phyloP scores from a whole-genome alignment of 2,888 invertebrate species.

The Agrotis exclamationis region DNA sequence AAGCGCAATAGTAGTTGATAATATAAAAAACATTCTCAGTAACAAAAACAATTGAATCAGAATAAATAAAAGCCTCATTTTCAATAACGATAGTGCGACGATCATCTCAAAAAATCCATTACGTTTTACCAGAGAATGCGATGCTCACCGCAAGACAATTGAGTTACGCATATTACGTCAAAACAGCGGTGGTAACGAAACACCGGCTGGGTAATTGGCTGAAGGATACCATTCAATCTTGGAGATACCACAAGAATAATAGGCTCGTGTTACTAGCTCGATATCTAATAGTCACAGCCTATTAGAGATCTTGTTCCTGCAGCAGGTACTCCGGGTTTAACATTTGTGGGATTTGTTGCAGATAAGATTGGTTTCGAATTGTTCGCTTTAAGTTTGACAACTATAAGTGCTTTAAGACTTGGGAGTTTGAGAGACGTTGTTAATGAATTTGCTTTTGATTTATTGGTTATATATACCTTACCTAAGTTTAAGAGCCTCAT shows the following conservation, averaged over 20 bases:
- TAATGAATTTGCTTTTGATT: background rate
- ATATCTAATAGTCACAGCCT: slow-evolving; percentile 66
- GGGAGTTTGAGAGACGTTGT: background rate
- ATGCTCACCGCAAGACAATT: slow-evolving; percentile 64
- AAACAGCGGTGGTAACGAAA: slow-evolving; percentile 67
- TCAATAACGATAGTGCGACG: slow-evolving; percentile 43
- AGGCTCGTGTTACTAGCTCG: slow-evolving; percentile 65
- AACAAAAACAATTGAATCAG: slow-evolving; percentile 38
- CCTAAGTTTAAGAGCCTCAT: background rate
- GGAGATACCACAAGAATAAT: slow-evolving; percentile 70
- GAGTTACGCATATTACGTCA: slow-evolving; percentile 66
- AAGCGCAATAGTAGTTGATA: background rate
- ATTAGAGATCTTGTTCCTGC: slow-evolving; percentile 59
- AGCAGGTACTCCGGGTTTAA: slow-evolving; percentile 27
- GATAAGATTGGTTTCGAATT: slow-evolving; percentile 28
- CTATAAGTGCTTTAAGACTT: background rate
- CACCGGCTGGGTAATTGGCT: slow-evolving; percentile 64
- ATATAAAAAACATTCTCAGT: slow-evolving; percentile 6
- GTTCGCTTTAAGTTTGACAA: background rate
- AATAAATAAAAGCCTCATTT: slow-evolving; percentile 44
- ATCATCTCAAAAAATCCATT: slow-evolving; percentile 61
- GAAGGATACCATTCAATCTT: slow-evolving; percentile 70
- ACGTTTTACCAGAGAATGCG: slow-evolving; percentile 54
- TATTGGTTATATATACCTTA: background rate
- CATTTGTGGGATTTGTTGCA: slow-evolving; percentile 35